Evolutionary conservation across 2,113 vertebrate species (phyloP).

Genomic region (Nycticryphes semicollaris): DNA sequence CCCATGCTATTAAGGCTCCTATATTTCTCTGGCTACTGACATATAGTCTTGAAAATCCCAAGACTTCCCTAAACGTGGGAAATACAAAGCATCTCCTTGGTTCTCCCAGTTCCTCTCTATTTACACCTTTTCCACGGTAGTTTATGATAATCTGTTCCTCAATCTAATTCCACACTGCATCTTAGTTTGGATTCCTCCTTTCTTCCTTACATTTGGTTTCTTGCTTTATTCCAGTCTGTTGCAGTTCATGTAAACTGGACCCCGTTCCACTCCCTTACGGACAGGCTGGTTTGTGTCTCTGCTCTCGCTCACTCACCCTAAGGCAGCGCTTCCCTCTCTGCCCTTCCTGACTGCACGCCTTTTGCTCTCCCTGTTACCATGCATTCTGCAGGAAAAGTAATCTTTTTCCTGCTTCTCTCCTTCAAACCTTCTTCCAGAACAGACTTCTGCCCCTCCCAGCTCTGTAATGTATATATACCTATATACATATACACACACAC

Average conservation of each 20-base stretch:
- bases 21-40: not conserved
- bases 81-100: not conserved
- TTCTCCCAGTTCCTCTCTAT: not conserved
- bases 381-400: not conserved
- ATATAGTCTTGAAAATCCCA: not conserved
- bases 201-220: not conserved
- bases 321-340: not conserved
- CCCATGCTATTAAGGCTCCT: not conserved
- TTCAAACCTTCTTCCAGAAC: not conserved
- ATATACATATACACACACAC: no score
- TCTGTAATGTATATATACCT: not conserved
- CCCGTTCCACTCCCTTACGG: not conserved
- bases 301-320: not conserved
- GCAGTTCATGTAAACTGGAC: not conserved
- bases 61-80: not conserved
- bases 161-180: not conserved
- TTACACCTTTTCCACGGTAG: not conserved
- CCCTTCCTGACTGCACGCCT: not conserved
- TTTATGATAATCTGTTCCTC: not conserved
- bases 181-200: not conserved
- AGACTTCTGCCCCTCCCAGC: not conserved
- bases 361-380: not conserved
- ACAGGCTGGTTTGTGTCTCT: not conserved
- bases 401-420: not conserved
- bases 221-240: not conserved